Evolutionary conservation across 2,797 vertebrate genomes (phyloP).

Genomic region (Myotis daubentonii): DNA sequence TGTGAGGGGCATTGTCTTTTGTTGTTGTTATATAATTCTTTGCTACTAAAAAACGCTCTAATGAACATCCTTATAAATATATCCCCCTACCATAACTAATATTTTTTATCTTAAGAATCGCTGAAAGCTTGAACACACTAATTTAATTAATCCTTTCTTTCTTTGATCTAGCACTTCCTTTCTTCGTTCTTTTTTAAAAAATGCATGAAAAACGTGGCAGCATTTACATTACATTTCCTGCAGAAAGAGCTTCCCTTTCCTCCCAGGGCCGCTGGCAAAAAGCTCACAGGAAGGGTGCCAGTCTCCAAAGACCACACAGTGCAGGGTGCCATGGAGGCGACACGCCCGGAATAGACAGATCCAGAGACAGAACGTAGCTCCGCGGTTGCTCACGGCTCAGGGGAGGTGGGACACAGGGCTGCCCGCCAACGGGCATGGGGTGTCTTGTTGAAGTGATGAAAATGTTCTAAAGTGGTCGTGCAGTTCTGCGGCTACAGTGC

Average conservation of each 20-base stretch:
- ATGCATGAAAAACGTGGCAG: background rate
- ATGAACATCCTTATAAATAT: background rate
- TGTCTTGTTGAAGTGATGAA: background rate
- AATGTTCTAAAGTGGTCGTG: background rate
- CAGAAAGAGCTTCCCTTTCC: background rate
- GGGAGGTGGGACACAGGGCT: background rate
- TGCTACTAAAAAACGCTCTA: background rate
- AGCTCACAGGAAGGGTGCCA: no score
- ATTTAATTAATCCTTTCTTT: background rate
- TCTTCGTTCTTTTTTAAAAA: background rate
- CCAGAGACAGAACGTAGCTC: background rate
- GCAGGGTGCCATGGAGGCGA: background rate
- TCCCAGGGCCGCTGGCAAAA: background rate
- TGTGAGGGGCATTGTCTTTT: background rate
- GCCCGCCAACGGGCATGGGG: fast-evolving
- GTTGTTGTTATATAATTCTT: background rate
- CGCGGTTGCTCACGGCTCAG: background rate
- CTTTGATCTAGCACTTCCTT: background rate
- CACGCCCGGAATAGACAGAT: background rate
- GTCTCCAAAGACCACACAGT: fast-evolving
- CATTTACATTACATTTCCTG: background rate
- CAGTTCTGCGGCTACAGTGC: background rate
- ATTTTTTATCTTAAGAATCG: background rate
- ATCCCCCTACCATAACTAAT: background rate
- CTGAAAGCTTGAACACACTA: background rate